Percentiles rank a stretch among this genome's conserved stretches.
Conservation (phyloP, 2,888 invertebrate species). For the Pogonocherus hispidulus region DNA sequence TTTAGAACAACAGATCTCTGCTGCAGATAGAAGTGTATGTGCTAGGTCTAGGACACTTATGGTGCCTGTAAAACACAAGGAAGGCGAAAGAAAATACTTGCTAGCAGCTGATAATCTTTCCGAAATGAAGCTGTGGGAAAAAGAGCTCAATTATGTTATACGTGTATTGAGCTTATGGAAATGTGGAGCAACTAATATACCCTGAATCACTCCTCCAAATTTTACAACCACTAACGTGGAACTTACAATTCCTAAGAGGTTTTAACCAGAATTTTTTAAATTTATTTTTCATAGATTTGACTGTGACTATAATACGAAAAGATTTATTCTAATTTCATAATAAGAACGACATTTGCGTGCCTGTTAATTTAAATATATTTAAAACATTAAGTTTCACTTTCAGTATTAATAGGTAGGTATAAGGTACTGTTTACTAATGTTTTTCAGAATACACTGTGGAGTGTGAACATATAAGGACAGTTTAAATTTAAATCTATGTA, state of each 20-base stretch:
- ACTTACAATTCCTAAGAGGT: not conserved
- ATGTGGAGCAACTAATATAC: not conserved
- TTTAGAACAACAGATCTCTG: slow-evolving; percentile 32
- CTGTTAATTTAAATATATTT: not conserved
- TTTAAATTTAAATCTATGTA: too few species aligned
- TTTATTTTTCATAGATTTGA: not conserved
- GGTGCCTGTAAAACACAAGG: slow-evolving; percentile 36
- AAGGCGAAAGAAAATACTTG: slow-evolving; percentile 41
- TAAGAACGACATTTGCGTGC: not conserved
- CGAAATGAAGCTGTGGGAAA: slow-evolving; percentile 46
- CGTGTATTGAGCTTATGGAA: slow-evolving; percentile 41
- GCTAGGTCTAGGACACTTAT: slow-evolving; percentile 49
- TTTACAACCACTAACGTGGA: not conserved
- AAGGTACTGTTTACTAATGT: too few species aligned
- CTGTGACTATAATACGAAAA: too few species aligned
- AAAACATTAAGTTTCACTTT: not conserved
- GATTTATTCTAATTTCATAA: not conserved
- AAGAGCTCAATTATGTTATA: slow-evolving; percentile 42
- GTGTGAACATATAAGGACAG: too few species aligned
- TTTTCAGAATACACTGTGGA: too few species aligned
- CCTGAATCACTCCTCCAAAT: not conserved
- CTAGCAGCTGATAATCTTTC: slow-evolving; percentile 43
- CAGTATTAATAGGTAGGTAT: too few species aligned
- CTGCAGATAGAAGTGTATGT: slow-evolving; percentile 52
- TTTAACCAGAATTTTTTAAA: not conserved